These are phyloP conservation scores for Psittacula cyanocephala DNA, from an alignment of 2,113 vertebrate genomes.

Conservation along the genomic window DNA sequence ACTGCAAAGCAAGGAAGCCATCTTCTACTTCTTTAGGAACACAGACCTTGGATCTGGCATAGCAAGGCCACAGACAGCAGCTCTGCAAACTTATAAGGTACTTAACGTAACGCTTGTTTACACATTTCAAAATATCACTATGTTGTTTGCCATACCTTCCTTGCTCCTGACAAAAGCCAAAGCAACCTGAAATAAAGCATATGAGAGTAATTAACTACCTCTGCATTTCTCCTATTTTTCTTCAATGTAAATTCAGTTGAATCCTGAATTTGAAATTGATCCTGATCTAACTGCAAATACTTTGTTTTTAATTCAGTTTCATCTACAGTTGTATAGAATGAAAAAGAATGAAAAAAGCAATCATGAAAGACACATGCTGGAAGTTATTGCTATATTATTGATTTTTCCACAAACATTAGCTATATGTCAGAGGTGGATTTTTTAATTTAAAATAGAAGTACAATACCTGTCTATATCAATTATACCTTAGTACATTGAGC, in stretches of 20 bases:
- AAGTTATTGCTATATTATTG: not conserved
- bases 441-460: constrained; percentile 16
- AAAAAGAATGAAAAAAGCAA: not conserved
- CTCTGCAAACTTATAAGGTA: not conserved
- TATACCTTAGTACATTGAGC: not conserved
- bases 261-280: not conserved
- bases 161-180: not conserved
- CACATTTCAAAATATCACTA: not conserved
- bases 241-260: not conserved
- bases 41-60: not conserved
- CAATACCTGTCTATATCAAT: not conserved
- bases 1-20: not conserved
- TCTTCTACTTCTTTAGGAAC: not conserved
- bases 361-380: not conserved
- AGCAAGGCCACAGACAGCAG: not conserved
- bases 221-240: not conserved
- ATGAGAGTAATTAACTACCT: not conserved
- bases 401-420: not conserved
- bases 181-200: not conserved
- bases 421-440: not conserved
- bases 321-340: not conserved
- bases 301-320: not conserved
- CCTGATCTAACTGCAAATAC: not conserved
- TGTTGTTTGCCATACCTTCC: not conserved
- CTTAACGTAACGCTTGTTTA: not conserved